A percentile compares a stretch with the other conserved stretches of the same genome.
Conservation (phyloP, 2,113 vertebrate species). For the Bubo blakistoni region DNA sequence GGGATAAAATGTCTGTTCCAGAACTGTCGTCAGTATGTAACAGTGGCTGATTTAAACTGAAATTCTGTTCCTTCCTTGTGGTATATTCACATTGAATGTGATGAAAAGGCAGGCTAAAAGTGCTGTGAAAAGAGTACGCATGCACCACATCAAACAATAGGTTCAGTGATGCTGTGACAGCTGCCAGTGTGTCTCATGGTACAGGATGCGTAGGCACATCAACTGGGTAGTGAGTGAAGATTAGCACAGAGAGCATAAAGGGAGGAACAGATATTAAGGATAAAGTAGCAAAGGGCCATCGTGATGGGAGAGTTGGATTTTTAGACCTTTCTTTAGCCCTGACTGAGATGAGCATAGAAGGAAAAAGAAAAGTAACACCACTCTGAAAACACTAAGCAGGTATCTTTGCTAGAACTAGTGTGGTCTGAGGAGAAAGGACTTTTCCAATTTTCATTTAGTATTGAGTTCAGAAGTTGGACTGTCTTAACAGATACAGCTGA, state of each 20-base stretch:
- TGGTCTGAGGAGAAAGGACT: neutral
- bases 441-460: neutral
- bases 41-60: slow-evolving; percentile 23
- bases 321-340: neutral
- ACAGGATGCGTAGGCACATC: neutral
- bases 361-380: neutral
- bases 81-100: neutral
- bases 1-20: slow-evolving; percentile 39
- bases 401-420: neutral
- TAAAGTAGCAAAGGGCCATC: neutral
- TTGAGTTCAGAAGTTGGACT: neutral
- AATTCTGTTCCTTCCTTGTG: slow-evolving; percentile 18
- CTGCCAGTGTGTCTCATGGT: neutral
- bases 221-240: neutral
- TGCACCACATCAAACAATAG: slow-evolving; percentile 4
- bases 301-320: neutral
- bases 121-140: neutral
- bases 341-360: neutral
- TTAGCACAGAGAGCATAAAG: neutral
- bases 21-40: slow-evolving; percentile 10
- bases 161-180: slow-evolving; percentile 10
- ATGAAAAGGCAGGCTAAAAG: slow-evolving; percentile 21
- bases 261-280: neutral
- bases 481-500: neutral
- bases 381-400: neutral